These are phyloP conservation scores for Empidonax alnorum DNA, from an alignment of 2,113 vertebrate species.

Conservation along the genomic window DNA sequence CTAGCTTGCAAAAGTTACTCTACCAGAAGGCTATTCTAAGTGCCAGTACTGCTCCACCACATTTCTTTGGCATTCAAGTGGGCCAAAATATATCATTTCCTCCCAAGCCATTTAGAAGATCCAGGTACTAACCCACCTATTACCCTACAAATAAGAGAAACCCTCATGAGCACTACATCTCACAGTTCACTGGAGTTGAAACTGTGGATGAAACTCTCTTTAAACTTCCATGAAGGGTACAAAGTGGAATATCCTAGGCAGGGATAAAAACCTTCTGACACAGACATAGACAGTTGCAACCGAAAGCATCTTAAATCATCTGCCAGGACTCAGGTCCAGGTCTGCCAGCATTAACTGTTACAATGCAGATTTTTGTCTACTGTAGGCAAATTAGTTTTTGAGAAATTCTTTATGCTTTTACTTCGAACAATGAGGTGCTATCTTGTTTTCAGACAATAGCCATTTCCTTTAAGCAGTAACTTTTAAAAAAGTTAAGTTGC, in stretches of 20 bases:
- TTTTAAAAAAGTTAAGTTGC: background rate
- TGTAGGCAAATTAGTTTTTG: background rate
- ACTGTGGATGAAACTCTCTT: background rate
- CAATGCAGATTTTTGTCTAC: background rate
- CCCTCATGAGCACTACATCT: background rate
- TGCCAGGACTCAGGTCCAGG: background rate
- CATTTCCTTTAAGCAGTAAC: background rate
- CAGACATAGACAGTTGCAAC: rapidly evolving
- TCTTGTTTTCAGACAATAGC: background rate
- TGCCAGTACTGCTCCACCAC: background rate
- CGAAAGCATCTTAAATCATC: background rate
- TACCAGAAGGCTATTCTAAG: background rate
- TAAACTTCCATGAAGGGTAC: background rate
- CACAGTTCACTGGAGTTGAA: background rate
- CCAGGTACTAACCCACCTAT: rapidly evolving
- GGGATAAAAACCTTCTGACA: background rate
- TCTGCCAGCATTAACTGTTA: background rate
- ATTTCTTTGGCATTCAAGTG: rapidly evolving
- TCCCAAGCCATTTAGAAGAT: background rate
- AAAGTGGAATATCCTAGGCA: background rate
- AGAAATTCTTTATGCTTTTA: background rate
- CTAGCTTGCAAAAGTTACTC: background rate
- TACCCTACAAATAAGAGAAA: background rate
- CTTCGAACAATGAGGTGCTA: background rate
- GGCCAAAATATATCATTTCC: rapidly evolving